Conservation (phyloP, 2,797 vertebrate genomes). For the Mionectes olivaceus region DNA sequence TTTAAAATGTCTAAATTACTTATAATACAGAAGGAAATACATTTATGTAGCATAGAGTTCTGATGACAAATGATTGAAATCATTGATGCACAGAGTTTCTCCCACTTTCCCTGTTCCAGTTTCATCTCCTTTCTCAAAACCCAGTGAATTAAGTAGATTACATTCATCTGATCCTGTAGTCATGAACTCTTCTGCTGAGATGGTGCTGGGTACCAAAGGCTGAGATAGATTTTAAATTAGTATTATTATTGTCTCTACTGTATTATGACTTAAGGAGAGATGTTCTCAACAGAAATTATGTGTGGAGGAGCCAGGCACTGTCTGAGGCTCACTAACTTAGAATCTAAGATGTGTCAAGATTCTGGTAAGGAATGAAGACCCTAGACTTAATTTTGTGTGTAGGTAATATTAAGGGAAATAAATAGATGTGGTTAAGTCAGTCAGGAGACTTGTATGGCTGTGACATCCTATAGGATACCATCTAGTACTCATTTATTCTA, state of each 20-base stretch:
- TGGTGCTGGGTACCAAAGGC: not conserved
- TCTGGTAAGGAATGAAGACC: not conserved
- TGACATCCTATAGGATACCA: not conserved
- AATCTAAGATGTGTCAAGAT: not conserved
- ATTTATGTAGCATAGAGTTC: not conserved
- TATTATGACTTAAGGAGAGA: not conserved
- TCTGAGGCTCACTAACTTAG: not conserved
- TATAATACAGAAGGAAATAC: not conserved
- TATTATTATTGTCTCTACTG: not conserved
- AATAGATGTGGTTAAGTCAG: not conserved
- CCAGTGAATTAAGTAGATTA: not conserved
- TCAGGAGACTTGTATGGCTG: not conserved
- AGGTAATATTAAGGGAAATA: not conserved
- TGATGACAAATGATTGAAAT: not conserved
- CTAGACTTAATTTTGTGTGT: not conserved
- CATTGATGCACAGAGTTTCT: accelerated
- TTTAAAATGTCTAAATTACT: not conserved
- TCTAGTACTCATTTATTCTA: not conserved
- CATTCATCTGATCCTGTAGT: not conserved
- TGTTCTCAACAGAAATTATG: not conserved
- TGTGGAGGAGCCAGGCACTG: not conserved
- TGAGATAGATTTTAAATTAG: not conserved
- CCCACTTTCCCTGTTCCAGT: not conserved
- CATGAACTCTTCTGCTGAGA: not conserved
- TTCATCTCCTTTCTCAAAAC: not conserved